Conservation (phyloP, 2,888 invertebrate genomes). For the Leptarthrus brevirostris region DNA sequence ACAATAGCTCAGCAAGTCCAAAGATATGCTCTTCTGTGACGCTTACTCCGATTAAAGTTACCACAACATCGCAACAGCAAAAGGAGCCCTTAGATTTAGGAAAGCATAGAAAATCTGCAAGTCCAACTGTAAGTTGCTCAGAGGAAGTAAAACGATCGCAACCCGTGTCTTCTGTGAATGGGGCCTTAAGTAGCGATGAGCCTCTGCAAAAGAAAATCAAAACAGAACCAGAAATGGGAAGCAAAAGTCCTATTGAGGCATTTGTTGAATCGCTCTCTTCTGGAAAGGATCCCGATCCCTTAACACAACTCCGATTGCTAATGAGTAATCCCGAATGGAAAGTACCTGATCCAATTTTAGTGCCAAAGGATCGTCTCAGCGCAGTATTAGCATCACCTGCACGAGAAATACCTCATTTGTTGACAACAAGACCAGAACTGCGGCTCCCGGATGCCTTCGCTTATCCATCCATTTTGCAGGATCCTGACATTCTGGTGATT, state of each 20-base stretch:
- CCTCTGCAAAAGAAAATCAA: conserved; percentile 70
- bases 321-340: conserved; percentile 75
- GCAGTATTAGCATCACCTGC: conserved; percentile 78
- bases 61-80: conserved; percentile 69
- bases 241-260: conserved; percentile 62
- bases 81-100: conserved; percentile 79
- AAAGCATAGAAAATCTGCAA: conserved; percentile 75
- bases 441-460: conserved; percentile 79
- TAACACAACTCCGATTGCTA: conserved; percentile 78
- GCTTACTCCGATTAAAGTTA: conserved; percentile 55
- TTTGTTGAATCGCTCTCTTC: conserved; percentile 67
- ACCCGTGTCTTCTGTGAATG: conserved; percentile 55
- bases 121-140: conserved; percentile 80
- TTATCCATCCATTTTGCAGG: conserved; percentile 77
- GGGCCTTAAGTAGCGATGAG: conserved; percentile 60
- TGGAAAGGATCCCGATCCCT: conserved; percentile 71
- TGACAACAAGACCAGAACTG: conserved; percentile 78
- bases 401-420: conserved; percentile 79
- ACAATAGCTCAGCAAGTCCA: conserved; percentile 57
- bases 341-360: conserved; percentile 83
- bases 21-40: conserved; percentile 57
- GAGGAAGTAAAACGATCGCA: conserved; percentile 70
- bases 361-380: conserved; percentile 81
- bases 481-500: conserved; percentile 82
- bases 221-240: conserved; percentile 66